Conservation (phyloP, 2,888 invertebrate species). For the Anthrax anthrax region DNA sequence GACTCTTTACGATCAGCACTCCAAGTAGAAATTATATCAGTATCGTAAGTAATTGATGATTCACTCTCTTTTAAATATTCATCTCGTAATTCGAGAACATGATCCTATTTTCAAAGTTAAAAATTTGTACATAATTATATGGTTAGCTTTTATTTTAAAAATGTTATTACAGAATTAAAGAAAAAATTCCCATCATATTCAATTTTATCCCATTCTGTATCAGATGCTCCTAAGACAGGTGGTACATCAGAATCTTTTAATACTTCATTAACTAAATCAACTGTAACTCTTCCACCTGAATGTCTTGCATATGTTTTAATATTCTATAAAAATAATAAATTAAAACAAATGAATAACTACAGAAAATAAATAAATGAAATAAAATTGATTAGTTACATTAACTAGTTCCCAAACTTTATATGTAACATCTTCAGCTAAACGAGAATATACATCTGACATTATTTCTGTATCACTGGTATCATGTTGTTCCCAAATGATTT, state of each 20-base stretch:
- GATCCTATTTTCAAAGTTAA: constrained; percentile 17
- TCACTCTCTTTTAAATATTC: constrained; percentile 27
- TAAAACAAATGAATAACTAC: background rate
- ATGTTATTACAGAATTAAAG: constrained; percentile 22
- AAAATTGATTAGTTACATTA: constrained; percentile 22
- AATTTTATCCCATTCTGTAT: constrained; percentile 30
- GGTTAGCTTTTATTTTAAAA: background rate
- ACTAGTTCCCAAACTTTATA: constrained; percentile 33
- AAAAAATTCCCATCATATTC: constrained; percentile 28
- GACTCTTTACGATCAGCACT: constrained; percentile 18
- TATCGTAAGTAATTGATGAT: constrained; percentile 18
- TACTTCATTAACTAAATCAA: constrained; percentile 33
- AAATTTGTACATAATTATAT: background rate
- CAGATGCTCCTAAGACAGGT: constrained; percentile 29
- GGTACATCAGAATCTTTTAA: constrained; percentile 30
- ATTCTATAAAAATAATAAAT: constrained; percentile 18
- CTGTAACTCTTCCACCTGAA: constrained; percentile 29
- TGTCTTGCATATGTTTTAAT: constrained; percentile 31
- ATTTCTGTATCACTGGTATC: constrained; percentile 31
- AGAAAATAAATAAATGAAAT: background rate
- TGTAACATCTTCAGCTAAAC: constrained; percentile 31
- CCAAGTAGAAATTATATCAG: constrained; percentile 22
- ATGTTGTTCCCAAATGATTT: constrained; percentile 34
- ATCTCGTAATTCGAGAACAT: constrained; percentile 28
- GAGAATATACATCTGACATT: constrained; percentile 25